Evolutionary conservation across 2,113 vertebrate genomes (phyloP), one percentile per base, ranked within the genome.

Genomic region (Epinephelus fuscoguttatus): DNA sequence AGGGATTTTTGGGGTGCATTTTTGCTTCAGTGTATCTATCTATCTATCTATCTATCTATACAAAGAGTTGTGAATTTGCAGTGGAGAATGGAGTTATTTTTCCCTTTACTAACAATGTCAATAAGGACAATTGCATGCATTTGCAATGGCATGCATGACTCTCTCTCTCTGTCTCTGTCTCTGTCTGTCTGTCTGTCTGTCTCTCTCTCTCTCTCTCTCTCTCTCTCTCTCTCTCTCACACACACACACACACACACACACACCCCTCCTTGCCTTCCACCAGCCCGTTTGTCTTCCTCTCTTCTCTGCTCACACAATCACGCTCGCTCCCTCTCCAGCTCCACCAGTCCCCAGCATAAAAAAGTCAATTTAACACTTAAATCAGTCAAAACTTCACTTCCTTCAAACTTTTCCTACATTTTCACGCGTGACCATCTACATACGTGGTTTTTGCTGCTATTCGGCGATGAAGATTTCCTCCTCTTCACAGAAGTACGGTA

Each of bases 251-350:
- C n/a, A 75, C 55, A 61, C 59, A 61, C 11, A 59, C 25, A 75
- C 25, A 70, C 85, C 6, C 81, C 80, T 81, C 84, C 86, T 78
- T 47, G 62, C 25, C 33, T 15, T 50, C 3, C 53, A 37, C n/a
- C 21, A 53, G 13, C 10, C 17, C 9, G 6, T 68, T 63, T 67
- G 45, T 74, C 74, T 33, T 74, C 66, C 53, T 73, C 45, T 13
- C 45, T 47, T 11, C 66, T 71, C 47, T 11, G 25, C 64, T 53
- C 37, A 14, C 9, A 30, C 19, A 53, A 25, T 61, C 64, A 78
- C 23, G 15, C 62, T n/a, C 47, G 30, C 63, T 50, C 66, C 6
- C 21, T 60, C 64, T 33, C 10, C 56, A n/a, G 42, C 4, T 40
- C 40, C 11, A 37, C 53, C 7, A 42, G 15, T 17, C 33, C 42